These are phyloP conservation scores for Isichthys henryi DNA, from an alignment of 2,113 vertebrate species.

Conservation along the genomic window DNA sequence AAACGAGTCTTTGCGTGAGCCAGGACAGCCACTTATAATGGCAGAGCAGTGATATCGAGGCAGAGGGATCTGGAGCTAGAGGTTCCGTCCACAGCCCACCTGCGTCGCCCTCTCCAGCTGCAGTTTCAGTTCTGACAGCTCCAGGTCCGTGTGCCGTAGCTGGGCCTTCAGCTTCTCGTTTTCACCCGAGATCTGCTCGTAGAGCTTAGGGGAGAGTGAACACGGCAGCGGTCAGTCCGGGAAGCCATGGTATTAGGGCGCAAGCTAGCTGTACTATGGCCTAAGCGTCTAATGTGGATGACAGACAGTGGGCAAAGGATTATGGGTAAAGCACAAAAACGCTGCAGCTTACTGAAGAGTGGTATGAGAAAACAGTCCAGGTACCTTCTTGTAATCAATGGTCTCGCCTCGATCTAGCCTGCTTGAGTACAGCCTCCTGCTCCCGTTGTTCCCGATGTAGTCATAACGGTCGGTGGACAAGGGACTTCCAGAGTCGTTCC, in stretches of 20 bases:
- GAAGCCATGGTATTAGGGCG: background rate
- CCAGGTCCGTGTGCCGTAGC: conserved; percentile 90
- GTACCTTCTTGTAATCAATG: conserved; percentile 93
- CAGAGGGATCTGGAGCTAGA: background rate
- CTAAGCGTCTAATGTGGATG: background rate
- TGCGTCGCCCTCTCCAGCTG: conserved; percentile 95
- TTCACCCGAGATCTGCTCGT: conserved; percentile 92
- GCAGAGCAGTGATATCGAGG: background rate
- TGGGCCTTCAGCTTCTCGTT: conserved; percentile 96
- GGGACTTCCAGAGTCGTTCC: conserved; percentile 62
- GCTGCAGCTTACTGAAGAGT: background rate
- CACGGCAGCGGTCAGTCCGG: background rate
- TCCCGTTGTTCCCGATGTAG: conserved; percentile 67
- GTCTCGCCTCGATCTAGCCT: conserved; percentile 81
- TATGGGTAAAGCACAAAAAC: background rate
- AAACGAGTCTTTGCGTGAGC: background rate
- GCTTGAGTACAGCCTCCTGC: conserved; percentile 74
- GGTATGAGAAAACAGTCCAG: background rate
- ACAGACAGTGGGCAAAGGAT: background rate
- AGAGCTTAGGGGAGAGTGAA: conserved; percentile 66
- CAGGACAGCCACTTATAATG: background rate
- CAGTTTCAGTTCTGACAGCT: conserved; percentile 88
- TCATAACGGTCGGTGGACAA: conserved; percentile 73
- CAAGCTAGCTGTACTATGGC: background rate
- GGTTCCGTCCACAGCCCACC: conserved; percentile 53